Evolutionary conservation across 2,797 vertebrate genomes (phyloP).

Genomic region (Pangasius larnaudii): DNA sequence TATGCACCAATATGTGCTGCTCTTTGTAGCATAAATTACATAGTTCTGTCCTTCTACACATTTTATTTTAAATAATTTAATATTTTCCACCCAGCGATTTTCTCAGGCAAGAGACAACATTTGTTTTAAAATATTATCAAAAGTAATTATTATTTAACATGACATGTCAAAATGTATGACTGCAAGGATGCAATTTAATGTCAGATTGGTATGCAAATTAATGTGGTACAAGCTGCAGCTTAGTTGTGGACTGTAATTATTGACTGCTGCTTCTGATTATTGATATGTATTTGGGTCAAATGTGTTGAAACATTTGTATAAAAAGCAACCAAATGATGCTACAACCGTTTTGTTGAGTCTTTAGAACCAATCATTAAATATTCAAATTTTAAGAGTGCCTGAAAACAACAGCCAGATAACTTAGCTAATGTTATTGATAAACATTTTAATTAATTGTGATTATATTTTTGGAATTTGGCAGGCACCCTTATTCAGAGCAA

Average conservation of each 20-base stretch:
- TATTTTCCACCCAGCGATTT: background rate
- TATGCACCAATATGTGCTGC: slow-evolving; percentile 6
- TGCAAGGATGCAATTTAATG: slow-evolving; percentile 3
- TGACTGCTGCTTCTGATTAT: background rate
- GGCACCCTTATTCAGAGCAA: too few relatives aligned
- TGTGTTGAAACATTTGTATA: background rate
- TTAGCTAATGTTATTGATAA: background rate
- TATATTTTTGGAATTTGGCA: too few relatives aligned
- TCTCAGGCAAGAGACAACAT: background rate
- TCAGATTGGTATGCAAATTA: background rate
- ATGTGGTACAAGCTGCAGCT: background rate
- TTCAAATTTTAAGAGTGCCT: background rate
- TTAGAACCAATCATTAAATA: background rate
- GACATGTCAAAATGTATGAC: background rate
- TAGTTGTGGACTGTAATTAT: background rate
- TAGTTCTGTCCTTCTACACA: background rate
- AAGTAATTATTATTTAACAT: slow-evolving; percentile 8
- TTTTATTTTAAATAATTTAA: background rate
- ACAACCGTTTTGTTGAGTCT: background rate
- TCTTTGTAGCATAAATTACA: slow-evolving; percentile 23
- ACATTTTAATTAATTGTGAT: background rate
- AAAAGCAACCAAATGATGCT: background rate
- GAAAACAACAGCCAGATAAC: background rate
- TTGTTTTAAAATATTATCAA: background rate
- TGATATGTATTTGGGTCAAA: background rate